Percentiles rank a stretch among this genome's conserved stretches.
Evolutionary conservation across 2,888 invertebrate species (phyloP).

Genomic region (Aleiodes leptofemur): DNA sequence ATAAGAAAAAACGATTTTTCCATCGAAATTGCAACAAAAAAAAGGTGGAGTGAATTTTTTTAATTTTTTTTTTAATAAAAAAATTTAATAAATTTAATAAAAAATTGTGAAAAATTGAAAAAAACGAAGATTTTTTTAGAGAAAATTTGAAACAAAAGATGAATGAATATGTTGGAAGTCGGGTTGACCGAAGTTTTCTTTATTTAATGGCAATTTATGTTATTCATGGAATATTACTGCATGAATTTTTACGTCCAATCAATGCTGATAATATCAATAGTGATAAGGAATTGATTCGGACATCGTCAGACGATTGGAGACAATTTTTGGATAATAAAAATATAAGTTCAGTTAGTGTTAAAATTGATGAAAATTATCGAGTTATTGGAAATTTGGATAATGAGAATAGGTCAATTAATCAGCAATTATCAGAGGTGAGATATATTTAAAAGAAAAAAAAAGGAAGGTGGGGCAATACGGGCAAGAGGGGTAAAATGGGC

Average conservation of each 20-base stretch:
- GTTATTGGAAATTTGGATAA: neutral
- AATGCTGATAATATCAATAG: neutral
- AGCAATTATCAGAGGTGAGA: slow-evolving; percentile 12
- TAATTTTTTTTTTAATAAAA: too few relatives aligned
- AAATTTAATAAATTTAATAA: too few relatives aligned
- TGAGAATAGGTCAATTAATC: neutral
- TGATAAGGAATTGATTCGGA: neutral
- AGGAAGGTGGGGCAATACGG: too few relatives aligned
- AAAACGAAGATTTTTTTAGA: neutral
- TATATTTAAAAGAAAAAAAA: neutral
- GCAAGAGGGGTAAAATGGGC: too few relatives aligned
- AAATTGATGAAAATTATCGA: slow-evolving; percentile 1
- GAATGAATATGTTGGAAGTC: slow-evolving; percentile 16
- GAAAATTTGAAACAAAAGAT: slow-evolving; percentile 16
- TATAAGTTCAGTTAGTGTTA: neutral
- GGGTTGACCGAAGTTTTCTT: slow-evolving; percentile 28
- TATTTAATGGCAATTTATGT: slow-evolving; percentile 31
- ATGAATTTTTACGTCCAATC: slow-evolving; percentile 14
- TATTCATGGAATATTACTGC: slow-evolving; percentile 34
- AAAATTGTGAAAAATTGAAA: too few relatives aligned
- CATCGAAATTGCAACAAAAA: neutral
- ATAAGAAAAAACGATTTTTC: neutral
- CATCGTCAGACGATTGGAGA: slow-evolving; percentile 13
- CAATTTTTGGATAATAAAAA: neutral
- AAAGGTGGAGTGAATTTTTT: too few relatives aligned